A percentile compares a stretch with the other conserved stretches of the same genome.
phyloP scores from a whole-genome alignment of 2,113 vertebrate genomes.

The Carettochelys insculpta region DNA sequence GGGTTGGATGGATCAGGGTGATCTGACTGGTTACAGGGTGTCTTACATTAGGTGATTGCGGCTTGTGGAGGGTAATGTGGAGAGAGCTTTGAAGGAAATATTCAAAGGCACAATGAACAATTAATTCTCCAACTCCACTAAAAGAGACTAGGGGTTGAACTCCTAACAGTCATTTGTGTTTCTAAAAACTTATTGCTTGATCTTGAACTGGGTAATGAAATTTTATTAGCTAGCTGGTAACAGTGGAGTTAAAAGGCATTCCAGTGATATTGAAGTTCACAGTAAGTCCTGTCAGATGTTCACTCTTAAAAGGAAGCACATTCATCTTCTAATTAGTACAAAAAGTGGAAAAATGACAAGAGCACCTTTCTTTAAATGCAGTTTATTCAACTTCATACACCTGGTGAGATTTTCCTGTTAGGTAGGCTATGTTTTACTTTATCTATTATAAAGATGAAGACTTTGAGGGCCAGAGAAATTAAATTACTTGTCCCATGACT shows the following conservation, averaged over 20 bases:
- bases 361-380: slow-evolving; percentile 29
- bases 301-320: slow-evolving; percentile 41
- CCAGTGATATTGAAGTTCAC: not conserved
- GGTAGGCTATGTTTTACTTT: not conserved
- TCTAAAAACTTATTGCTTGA: not conserved
- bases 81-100: not conserved
- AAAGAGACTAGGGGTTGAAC: not conserved
- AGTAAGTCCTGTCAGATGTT: slow-evolving; percentile 60
- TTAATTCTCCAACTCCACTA: not conserved
- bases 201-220: not conserved
- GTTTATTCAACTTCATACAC: slow-evolving; percentile 48
- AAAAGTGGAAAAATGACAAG: slow-evolving; percentile 21
- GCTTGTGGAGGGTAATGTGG: not conserved
- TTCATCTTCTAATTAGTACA: slow-evolving; percentile 3
- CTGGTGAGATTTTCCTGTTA: not conserved
- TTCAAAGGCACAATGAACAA: not conserved
- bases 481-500: slow-evolving; percentile 28
- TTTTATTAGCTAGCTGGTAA: not conserved
- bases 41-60: not conserved
- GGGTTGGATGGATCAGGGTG: not conserved
- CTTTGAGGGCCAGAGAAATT: not conserved
- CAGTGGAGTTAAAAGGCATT: slow-evolving; percentile 25
- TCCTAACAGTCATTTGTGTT: not conserved
- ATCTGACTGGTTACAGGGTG: not conserved
- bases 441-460: slow-evolving; percentile 44